phyloP scores from a whole-genome alignment of 2,888 invertebrate genomes.

The Limenitis camilla region DNA sequence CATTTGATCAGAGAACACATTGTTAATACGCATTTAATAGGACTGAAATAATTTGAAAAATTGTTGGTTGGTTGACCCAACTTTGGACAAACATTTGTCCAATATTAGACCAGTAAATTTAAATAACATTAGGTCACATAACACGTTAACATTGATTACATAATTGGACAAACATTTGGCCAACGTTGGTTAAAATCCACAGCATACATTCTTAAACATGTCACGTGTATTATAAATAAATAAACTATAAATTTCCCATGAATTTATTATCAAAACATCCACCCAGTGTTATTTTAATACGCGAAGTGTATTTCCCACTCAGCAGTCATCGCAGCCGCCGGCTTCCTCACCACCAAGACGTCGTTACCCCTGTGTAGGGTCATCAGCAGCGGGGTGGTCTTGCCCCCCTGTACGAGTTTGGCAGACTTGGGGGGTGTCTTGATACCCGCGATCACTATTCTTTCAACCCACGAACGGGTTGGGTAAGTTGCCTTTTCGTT shows the following conservation, averaged over 20 bases:
- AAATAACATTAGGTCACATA: too few species aligned
- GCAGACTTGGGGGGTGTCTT: slow-evolving; percentile 81
- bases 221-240: not conserved
- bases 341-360: slow-evolving; percentile 87
- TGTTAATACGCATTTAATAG: too few species aligned
- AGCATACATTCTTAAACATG: too few species aligned
- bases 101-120: too few species aligned
- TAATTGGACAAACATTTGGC: too few species aligned
- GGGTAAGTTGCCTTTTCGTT: slow-evolving; percentile 78
- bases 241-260: not conserved
- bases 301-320: slow-evolving; percentile 82
- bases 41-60: too few species aligned
- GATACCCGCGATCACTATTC: slow-evolving; percentile 88
- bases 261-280: not conserved
- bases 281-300: slow-evolving; percentile 33
- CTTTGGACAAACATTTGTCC: too few species aligned
- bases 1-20: too few species aligned
- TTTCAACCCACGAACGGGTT: slow-evolving; percentile 91
- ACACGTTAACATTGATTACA: too few species aligned
- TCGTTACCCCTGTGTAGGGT: slow-evolving; percentile 78
- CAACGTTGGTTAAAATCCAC: too few species aligned
- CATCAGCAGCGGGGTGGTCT: slow-evolving; percentile 77
- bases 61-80: too few species aligned
- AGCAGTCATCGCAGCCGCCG: slow-evolving; percentile 85
- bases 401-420: slow-evolving; percentile 69